Evolutionary conservation across 2,797 vertebrate species (phyloP).

Genomic region (Dendrocincla tyrannina): DNA sequence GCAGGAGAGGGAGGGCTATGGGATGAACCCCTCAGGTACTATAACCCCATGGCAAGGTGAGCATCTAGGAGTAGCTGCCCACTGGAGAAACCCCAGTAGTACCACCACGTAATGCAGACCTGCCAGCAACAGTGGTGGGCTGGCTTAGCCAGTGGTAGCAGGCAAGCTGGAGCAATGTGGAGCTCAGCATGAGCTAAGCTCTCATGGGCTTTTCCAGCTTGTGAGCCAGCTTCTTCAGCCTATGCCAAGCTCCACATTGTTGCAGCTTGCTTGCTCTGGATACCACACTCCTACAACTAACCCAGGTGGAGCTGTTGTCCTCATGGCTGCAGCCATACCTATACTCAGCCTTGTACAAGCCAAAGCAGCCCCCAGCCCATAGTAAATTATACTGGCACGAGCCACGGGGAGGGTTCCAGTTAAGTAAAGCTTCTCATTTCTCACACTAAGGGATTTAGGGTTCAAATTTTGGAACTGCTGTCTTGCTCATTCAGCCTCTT

Average conservation of each 20-base stretch:
- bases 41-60: neutral
- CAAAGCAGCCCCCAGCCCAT: neutral
- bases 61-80: neutral
- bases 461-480: neutral
- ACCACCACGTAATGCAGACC: accelerated
- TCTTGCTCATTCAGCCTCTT: neutral
- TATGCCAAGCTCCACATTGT: accelerated
- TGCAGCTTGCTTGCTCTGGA: neutral
- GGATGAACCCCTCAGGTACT: neutral
- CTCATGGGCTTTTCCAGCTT: neutral
- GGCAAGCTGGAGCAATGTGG: accelerated
- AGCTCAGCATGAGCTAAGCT: neutral
- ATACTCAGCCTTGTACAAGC: accelerated
- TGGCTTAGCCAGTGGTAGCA: neutral
- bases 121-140: neutral
- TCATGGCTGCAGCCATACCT: accelerated
- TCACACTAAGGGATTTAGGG: neutral
- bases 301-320: accelerated
- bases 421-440: neutral
- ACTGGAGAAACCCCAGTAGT: neutral
- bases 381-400: accelerated
- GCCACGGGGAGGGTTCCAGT: neutral
- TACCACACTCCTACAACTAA: neutral
- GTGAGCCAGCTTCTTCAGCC: neutral
- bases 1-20: neutral